Conservation (phyloP, 2,797 vertebrate genomes). For the Garrulus glandarius region DNA sequence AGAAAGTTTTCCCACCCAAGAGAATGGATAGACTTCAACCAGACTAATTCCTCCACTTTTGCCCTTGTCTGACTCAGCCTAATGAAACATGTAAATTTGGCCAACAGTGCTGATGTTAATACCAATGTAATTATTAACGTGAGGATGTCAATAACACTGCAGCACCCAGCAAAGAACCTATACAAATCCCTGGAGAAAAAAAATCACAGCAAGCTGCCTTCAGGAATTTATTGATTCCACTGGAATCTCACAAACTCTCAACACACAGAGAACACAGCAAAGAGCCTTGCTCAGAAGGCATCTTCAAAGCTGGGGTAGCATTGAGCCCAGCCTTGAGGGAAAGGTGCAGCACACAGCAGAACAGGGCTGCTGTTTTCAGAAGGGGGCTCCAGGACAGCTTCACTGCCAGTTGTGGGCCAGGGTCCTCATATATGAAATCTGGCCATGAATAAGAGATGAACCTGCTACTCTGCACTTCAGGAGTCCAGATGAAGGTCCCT, state of each 20-base stretch:
- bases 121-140: neutral
- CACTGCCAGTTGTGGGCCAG: neutral
- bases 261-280: accelerated
- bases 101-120: neutral
- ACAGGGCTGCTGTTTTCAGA: neutral
- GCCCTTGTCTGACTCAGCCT: neutral
- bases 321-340: neutral
- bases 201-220: neutral
- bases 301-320: neutral
- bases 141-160: neutral
- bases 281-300: neutral
- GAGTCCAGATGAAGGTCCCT: neutral
- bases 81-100: neutral
- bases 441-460: neutral
- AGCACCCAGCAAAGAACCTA: neutral
- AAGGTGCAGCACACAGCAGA: neutral
- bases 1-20: neutral
- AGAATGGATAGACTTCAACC: neutral
- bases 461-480: neutral
- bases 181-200: neutral
- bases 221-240: neutral
- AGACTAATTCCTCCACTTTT: neutral
- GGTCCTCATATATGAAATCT: neutral
- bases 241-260: neutral
- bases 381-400: neutral